Conservation (phyloP, 2,888 invertebrate genomes). For the Agriotes lineatus region DNA sequence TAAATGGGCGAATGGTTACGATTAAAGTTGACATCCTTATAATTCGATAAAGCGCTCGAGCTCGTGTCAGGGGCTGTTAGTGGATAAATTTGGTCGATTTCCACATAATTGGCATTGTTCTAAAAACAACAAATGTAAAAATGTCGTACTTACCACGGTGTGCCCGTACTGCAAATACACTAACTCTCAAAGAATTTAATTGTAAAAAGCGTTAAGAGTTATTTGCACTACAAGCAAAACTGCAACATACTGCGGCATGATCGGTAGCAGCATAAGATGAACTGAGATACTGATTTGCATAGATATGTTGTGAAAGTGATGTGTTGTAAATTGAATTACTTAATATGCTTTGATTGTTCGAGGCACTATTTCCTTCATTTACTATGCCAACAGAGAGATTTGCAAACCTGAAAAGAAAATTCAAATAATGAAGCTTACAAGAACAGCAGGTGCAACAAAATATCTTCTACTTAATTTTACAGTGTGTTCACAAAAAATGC, state of each 20-base stretch:
- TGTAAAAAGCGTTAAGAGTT: too few species aligned
- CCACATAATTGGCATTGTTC: slow-evolving; percentile 67
- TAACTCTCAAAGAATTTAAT: too few species aligned
- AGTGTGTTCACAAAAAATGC: too few species aligned
- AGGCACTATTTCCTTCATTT: slow-evolving; percentile 49
- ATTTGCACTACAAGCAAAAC: too few species aligned
- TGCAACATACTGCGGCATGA: slow-evolving; percentile 64
- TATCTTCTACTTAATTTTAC: too few species aligned
- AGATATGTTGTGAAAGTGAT: slow-evolving; percentile 67
- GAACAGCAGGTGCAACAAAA: too few species aligned
- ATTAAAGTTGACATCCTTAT: slow-evolving; percentile 62
- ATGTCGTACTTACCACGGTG: too few species aligned
- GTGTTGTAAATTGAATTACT: slow-evolving; percentile 57
- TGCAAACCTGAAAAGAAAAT: slow-evolving; percentile 71
- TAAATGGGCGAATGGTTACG: slow-evolving; percentile 70
- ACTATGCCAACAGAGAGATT: slow-evolving; percentile 72
- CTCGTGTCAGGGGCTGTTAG: slow-evolving; percentile 60
- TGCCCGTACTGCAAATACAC: too few species aligned
- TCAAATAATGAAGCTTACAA: not conserved
- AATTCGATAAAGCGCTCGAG: slow-evolving; percentile 53
- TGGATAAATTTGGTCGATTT: slow-evolving; percentile 71
- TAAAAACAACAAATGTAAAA: too few species aligned
- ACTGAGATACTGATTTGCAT: slow-evolving; percentile 71
- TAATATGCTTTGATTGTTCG: slow-evolving; percentile 37
- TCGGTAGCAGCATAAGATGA: slow-evolving; percentile 69